These are phyloP conservation scores for Polia nebulosa DNA, from an alignment of 2,888 invertebrate species.

Conservation along the genomic window DNA sequence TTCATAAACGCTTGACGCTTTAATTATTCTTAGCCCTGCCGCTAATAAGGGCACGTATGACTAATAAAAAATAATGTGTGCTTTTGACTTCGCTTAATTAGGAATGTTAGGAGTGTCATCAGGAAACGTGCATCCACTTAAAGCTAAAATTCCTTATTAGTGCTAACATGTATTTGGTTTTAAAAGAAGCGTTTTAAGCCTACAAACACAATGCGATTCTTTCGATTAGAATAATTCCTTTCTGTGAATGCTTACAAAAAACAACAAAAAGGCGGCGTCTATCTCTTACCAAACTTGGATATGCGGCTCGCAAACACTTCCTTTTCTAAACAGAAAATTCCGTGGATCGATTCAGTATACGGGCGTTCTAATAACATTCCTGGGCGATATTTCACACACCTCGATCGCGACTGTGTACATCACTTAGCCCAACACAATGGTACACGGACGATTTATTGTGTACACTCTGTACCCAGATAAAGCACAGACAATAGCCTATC, in stretches of 20 bases:
- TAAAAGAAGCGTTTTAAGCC: constrained; percentile 15
- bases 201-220: constrained; percentile 47
- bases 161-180: constrained; percentile 29
- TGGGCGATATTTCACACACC: constrained; percentile 81
- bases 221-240: constrained; percentile 67
- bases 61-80: constrained; percentile 49
- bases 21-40: constrained; percentile 61
- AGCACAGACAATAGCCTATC: constrained; percentile 88
- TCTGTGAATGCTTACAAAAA: constrained; percentile 69
- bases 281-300: constrained; percentile 77
- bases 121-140: constrained; percentile 10
- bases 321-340: constrained; percentile 78
- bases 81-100: constrained; percentile 43
- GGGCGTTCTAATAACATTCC: constrained; percentile 87
- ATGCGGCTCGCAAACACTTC: constrained; percentile 71
- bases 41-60: constrained; percentile 36
- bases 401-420: constrained; percentile 76
- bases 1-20: constrained; percentile 62
- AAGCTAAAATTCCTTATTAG: constrained; percentile 17
- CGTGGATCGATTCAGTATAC: constrained; percentile 83
- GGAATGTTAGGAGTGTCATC: constrained; percentile 18
- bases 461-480: constrained; percentile 84
- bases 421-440: constrained; percentile 78
- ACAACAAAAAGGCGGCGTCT: constrained; percentile 59
- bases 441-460: constrained; percentile 88